These are phyloP conservation scores for Caenorhabditis sp. DNA, from an alignment of 2,888 invertebrate genomes.

Conservation along the genomic window DNA sequence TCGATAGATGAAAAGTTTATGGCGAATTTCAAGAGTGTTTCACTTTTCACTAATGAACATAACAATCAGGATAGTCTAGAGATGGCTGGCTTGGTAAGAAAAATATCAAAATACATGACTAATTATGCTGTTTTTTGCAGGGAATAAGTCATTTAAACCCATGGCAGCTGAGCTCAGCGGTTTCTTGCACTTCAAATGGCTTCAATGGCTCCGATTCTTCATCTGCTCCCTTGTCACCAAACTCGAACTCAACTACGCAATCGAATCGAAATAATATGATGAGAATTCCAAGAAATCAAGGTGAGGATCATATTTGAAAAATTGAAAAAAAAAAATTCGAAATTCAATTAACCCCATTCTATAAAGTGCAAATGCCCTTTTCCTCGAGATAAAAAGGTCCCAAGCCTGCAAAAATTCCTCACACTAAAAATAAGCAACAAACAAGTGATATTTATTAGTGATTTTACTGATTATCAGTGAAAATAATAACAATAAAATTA, in stretches of 20 bases:
- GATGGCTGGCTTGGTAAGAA: neutral
- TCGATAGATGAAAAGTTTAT: neutral
- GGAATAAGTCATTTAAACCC: constrained; percentile 12
- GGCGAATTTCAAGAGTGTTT: neutral
- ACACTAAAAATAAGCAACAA: too few species aligned
- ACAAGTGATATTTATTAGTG: too few species aligned
- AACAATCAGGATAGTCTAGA: neutral
- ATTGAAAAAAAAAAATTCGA: neutral
- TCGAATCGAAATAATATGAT: neutral
- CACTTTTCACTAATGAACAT: neutral
- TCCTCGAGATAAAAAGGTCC: too few species aligned
- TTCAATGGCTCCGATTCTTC: constrained; percentile 33
- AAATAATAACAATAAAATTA: neutral
- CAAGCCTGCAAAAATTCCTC: too few species aligned
- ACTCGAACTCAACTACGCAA: neutral
- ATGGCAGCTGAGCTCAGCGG: constrained; percentile 21
- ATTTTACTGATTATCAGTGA: too few species aligned
- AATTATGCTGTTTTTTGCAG: neutral
- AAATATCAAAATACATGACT: neutral
- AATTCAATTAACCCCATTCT: neutral
- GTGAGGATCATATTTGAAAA: too few species aligned
- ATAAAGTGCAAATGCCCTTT: too few species aligned
- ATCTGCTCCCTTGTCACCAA: constrained; percentile 36
- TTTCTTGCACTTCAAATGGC: constrained; percentile 21
- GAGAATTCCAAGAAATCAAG: neutral